Conservation (phyloP, 2,113 vertebrate species). For the Acanthisitta chloris region DNA sequence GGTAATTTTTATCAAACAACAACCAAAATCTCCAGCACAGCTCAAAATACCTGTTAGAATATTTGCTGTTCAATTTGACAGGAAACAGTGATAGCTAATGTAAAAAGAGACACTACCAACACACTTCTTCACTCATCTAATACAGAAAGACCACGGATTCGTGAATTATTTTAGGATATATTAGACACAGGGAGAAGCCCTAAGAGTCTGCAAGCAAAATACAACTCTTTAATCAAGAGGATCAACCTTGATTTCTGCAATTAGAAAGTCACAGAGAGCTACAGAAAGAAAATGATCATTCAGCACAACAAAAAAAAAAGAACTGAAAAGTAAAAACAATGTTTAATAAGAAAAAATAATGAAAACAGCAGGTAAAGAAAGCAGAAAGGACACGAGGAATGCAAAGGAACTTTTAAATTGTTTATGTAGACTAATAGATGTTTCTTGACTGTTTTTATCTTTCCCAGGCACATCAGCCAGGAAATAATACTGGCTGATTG, state of each 20-base stretch:
- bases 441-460: background rate
- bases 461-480: background rate
- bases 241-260: background rate
- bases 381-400: background rate
- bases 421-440: background rate
- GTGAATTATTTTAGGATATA: background rate
- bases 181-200: background rate
- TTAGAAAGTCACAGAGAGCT: background rate
- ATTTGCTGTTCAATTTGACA: background rate
- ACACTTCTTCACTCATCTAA: background rate
- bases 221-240: background rate
- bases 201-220: background rate
- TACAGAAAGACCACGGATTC: background rate
- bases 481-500: background rate
- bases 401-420: background rate
- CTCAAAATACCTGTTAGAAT: fast-evolving
- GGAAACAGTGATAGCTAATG: fast-evolving
- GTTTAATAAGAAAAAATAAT: background rate
- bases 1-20: background rate
- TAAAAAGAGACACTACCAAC: background rate
- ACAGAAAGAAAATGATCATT: background rate
- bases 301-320: fast-evolving
- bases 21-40: background rate
- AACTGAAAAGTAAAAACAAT: background rate
- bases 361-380: background rate